Base-by-base conservation (phyloP, 2,113 vertebrate species). In the Tricholaema leucomelas region DNA sequence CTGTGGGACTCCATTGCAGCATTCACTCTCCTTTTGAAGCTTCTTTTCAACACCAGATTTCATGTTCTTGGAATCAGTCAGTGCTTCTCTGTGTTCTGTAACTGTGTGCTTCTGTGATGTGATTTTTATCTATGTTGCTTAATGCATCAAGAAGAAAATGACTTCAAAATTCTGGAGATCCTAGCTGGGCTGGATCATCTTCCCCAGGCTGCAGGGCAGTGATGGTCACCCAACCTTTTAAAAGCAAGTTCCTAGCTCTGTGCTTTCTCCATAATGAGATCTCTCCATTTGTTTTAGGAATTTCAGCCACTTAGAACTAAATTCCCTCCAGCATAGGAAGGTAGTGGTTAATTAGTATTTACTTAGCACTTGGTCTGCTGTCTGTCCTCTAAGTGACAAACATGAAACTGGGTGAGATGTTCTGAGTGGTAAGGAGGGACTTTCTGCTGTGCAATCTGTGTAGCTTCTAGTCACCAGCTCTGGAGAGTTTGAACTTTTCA, bases 401-500 rank as follows among this genome's bases (percentile, higher is more conserved):
- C 58, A 12, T 46, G 33, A 33, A 67, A 71, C 56, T 42, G 21
- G 0, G 0, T 44, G 52, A 55, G 1, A 0, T 0, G 0, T 56
- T 38, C 44, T 60, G 4, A n/a, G 50, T 52, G n/a, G 31, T 48
- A 42, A 73, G 46, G 48, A 65, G 52, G 24, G 55, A 65, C 27
- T 65, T 60, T 4, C n/a, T 75, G 74, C 54, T 81, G 28, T 5
- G 4, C n/a, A 15, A 0, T 27, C 27, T 9, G 0, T 20, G 35
- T 31, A 56, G 46, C 54, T 81, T 61, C 76, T 25, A 4, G 23
- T 12, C 40, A 28, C 61, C 30, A 40, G n/a, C 56, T 64, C 56
- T 42, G 18, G 30, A 36, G 61, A 36, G 36, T 20, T 21, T 12
- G 10, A 61, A 36, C 40, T 87, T 58, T 27, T 27, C 36, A 50